A percentile compares a stretch with the other conserved stretches of the same genome.
Evolutionary conservation across 37 sponge, comb jelly and placozoan species (phyloP).

Genomic region (Theonella swinhoei): DNA sequence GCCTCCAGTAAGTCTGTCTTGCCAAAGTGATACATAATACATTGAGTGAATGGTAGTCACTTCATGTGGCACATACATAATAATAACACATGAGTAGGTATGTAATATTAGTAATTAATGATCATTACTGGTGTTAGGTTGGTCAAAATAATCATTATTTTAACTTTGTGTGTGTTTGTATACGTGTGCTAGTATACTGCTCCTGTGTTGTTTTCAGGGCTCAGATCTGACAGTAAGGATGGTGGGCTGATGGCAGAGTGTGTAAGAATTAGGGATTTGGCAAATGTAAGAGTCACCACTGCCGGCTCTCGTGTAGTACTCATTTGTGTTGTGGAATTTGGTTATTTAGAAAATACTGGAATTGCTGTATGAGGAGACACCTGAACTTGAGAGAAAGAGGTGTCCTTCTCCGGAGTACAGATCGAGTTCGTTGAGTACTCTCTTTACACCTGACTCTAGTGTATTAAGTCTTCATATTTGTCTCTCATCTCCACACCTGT

Average conservation of each 20-base stretch:
- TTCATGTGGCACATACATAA: too few species aligned
- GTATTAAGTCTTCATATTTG: not conserved
- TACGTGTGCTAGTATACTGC: not conserved
- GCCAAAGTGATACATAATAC: too few species aligned
- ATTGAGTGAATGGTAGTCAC: too few species aligned
- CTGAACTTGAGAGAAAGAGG: slow-evolving; percentile 3
- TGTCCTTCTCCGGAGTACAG: not conserved
- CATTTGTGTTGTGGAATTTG: slow-evolving; percentile 9
- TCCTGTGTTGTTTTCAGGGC: slow-evolving; percentile 13
- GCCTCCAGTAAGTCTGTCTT: slow-evolving; percentile 86
- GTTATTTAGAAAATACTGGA: slow-evolving; percentile 68
- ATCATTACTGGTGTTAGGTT: too few species aligned
- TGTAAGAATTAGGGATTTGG: slow-evolving; percentile 76
- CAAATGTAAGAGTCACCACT: slow-evolving; percentile 59
- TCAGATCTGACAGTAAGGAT: slow-evolving; percentile 39
- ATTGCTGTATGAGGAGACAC: slow-evolving; percentile 56
- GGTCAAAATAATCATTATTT: too few species aligned
- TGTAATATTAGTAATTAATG: too few species aligned
- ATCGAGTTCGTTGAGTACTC: too few species aligned
- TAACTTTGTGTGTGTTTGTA: not conserved
- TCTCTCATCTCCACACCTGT: not conserved
- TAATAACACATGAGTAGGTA: too few species aligned
- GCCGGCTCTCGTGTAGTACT: too few species aligned
- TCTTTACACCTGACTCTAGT: too few species aligned
- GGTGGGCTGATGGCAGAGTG: slow-evolving; percentile 53